These are phyloP conservation scores for Hippocampus guttulatus DNA, from an alignment of 2,113 vertebrate genomes.

Conservation along the genomic window DNA sequence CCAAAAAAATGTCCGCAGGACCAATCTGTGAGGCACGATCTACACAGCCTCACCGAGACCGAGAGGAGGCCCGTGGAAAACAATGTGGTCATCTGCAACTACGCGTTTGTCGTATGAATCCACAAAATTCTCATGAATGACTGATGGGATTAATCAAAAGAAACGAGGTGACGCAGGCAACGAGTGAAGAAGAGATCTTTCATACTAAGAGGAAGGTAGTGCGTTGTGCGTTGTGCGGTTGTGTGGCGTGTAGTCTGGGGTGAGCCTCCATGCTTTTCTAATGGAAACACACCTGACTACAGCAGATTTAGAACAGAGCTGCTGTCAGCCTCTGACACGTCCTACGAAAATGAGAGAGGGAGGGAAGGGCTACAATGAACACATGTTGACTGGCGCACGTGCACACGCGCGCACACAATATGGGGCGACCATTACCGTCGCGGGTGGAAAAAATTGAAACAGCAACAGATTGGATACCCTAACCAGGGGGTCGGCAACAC, in stretches of 20 bases:
- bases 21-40: too few relatives aligned
- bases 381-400: conserved; percentile 34
- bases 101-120: background rate
- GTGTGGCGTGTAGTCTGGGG: conserved; percentile 25
- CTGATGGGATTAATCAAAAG: background rate
- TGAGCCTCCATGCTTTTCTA: conserved; percentile 64
- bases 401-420: conserved; percentile 41
- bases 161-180: conserved; percentile 29
- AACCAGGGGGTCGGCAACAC: too few relatives aligned
- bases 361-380: conserved; percentile 64
- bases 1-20: background rate
- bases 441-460: background rate
- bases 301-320: conserved; percentile 72
- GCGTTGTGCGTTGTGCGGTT: conserved; percentile 44
- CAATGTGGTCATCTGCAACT: background rate
- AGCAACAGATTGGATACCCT: background rate
- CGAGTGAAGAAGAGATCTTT: conserved; percentile 29
- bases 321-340: conserved; percentile 73
- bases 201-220: background rate
- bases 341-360: conserved; percentile 74
- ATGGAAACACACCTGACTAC: conserved; percentile 76
- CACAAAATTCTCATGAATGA: background rate
- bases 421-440: background rate
- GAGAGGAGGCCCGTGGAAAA: background rate
- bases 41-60: background rate